Evolutionary conservation across 2,888 invertebrate species (phyloP).

Genomic region (Trissonchulus latispiculum): DNA sequence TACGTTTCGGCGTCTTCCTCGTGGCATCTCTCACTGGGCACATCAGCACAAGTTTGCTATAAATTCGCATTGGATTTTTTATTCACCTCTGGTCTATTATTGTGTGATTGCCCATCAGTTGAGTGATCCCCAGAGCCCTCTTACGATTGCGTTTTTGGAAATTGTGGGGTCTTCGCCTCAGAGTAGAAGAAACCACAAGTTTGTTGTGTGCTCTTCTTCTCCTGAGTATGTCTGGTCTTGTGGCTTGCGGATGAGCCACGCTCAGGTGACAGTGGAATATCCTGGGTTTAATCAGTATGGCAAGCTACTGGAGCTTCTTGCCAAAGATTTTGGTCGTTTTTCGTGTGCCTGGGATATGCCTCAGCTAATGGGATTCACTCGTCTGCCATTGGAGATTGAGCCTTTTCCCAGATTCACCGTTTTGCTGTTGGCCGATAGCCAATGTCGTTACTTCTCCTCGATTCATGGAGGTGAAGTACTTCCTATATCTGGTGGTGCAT

Average conservation of each 20-base stretch:
- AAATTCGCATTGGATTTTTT: background rate
- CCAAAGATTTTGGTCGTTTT: background rate
- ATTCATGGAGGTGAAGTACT: constrained; percentile 5
- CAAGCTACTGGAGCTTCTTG: background rate
- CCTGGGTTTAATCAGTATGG: constrained; percentile 14
- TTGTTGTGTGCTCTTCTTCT: constrained; percentile 7
- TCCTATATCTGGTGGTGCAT: constrained; percentile 1
- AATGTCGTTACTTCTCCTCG: constrained; percentile 8
- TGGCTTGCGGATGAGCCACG: constrained; percentile 1
- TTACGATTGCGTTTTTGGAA: background rate
- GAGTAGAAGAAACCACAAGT: constrained; percentile 8
- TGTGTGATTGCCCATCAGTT: constrained; percentile 7
- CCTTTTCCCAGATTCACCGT: background rate
- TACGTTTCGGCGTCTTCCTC: background rate
- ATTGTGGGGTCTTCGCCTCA: constrained; percentile 3
- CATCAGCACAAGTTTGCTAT: constrained; percentile 1
- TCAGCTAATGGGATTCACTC: background rate
- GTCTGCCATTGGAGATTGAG: background rate
- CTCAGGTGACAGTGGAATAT: background rate
- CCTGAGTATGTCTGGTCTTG: constrained; percentile 15
- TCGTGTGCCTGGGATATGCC: background rate
- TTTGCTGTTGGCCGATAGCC: constrained; percentile 8
- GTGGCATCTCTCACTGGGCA: constrained; percentile 6
- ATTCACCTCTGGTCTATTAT: background rate
- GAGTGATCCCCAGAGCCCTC: background rate